Evolutionary conservation across 2,888 invertebrate species (phyloP).

Genomic region (Autographa gamma): DNA sequence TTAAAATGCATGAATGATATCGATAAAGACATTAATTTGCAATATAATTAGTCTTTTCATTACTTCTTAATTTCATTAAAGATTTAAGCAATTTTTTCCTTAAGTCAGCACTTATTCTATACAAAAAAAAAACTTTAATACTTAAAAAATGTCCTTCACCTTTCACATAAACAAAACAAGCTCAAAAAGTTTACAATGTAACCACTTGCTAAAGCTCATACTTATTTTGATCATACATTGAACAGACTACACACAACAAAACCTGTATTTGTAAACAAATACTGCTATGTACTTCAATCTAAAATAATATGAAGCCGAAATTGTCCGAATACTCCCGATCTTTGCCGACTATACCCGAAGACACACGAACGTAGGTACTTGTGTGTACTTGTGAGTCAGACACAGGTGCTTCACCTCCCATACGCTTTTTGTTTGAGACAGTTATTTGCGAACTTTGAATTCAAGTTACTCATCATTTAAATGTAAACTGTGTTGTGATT

Average conservation of each 20-base stretch:
- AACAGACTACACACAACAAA: background rate
- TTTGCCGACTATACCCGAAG: constrained; percentile 43
- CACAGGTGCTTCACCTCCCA: constrained; percentile 62
- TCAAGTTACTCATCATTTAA: constrained; percentile 20
- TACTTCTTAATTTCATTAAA: too few relatives aligned
- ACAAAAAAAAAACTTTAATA: background rate
- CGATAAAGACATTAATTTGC: background rate
- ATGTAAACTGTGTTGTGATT: background rate
- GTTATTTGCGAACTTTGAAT: constrained; percentile 27
- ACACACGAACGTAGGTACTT: constrained; percentile 15
- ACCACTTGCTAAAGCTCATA: background rate
- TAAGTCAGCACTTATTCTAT: too few relatives aligned
- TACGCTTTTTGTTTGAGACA: constrained; percentile 38
- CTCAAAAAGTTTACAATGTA: background rate
- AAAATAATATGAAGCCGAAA: constrained; percentile 32
- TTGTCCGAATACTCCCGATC: constrained; percentile 24
- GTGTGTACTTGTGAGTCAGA: constrained; percentile 14
- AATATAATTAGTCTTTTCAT: too few relatives aligned
- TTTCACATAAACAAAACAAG: background rate
- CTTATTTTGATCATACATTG: background rate
- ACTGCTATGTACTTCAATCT: background rate
- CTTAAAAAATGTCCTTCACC: background rate
- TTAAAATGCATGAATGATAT: background rate
- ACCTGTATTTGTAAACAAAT: constrained; percentile 2
- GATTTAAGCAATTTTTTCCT: too few relatives aligned